Base-by-base conservation (phyloP, 2,888 invertebrate species). In the Dasypolia templi region DNA sequence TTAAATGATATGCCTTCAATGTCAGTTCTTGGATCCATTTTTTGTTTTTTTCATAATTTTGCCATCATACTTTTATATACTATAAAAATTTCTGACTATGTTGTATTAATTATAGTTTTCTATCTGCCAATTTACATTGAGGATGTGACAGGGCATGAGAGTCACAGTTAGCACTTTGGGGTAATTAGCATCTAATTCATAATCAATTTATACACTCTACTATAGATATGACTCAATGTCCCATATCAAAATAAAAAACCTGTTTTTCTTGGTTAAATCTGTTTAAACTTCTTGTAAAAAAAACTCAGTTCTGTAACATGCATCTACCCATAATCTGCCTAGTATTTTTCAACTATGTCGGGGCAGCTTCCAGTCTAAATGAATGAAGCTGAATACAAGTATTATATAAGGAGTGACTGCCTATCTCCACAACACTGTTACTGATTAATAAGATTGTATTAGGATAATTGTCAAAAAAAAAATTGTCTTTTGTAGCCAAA, bases 111-210 rank as follows among this genome's bases (percentile, higher is more conserved):
- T 51, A 68, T 17, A 39, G 3, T 56, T 67, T 46, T 17, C 9
- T 26, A 3, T 1, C 1, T 53, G 44, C 42, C 58, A 51, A 72
- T 58, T 62, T 51, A n/a, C 44, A 51, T 29, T 44, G 12, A 39
- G 11, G 17, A 64, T 55, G 22, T 73, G 22, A 46, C 39, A 35
- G 0, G 2, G 5, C 17, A 19, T 39, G 29, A 11, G 22, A 64
- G 0, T 39, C 44, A n/a, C 22, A 73, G 14, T 39, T 49, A 62
- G 39, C 26, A 58, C 26, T 49, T 17, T 0, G 11, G 9, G 19
- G 9, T 64, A n/a, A 49, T 73, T 53, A 73, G 46, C 32, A 22
- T 29, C 1, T 58, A 22, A 29, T 79, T 72, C 14, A 51, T 63
- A 63, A 56, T 17, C 6, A 51, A 51, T 49, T 44, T 51, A 46